Conservation (phyloP, 2,888 invertebrate species). For the Tetragonula carbonaria region DNA sequence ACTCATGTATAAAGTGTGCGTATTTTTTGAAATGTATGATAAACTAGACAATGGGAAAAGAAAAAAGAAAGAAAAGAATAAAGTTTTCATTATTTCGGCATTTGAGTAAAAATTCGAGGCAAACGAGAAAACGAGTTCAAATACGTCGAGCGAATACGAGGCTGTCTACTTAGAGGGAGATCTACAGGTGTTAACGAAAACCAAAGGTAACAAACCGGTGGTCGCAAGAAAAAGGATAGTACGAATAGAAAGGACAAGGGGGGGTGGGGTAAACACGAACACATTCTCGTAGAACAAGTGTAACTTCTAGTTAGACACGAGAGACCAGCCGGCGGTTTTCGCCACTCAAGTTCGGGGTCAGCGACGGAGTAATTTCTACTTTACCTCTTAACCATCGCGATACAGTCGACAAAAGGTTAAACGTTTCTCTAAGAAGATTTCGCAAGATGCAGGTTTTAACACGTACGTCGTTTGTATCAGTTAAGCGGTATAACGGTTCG, state of each 20-base stretch:
- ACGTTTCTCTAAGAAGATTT: constrained; percentile 34
- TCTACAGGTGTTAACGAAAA: constrained; percentile 63
- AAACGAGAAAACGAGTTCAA: too few relatives aligned
- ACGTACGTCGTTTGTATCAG: constrained; percentile 33
- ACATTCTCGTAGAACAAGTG: constrained; percentile 59
- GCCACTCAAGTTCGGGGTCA: constrained; percentile 56
- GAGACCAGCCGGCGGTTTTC: constrained; percentile 60
- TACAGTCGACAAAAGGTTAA: constrained; percentile 45
- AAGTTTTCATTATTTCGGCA: neutral
- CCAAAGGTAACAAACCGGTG: constrained; percentile 27
- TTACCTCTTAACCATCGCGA: constrained; percentile 50
- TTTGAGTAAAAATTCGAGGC: neutral
- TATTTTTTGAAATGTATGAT: neutral
- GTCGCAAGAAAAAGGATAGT: constrained; percentile 39
- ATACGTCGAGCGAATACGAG: too few relatives aligned
- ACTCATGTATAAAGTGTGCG: too few relatives aligned
- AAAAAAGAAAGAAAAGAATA: neutral
- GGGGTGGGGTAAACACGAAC: constrained; percentile 21
- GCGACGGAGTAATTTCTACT: constrained; percentile 61
- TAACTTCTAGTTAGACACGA: constrained; percentile 66
- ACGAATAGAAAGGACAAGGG: neutral
- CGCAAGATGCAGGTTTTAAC: neutral
- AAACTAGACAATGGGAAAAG: neutral
- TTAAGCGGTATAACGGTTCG: constrained; percentile 14
- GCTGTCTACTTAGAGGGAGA: constrained; percentile 1